Evolutionary conservation across 2,797 vertebrate genomes (phyloP).

Genomic region (Sandelia bainsii): DNA sequence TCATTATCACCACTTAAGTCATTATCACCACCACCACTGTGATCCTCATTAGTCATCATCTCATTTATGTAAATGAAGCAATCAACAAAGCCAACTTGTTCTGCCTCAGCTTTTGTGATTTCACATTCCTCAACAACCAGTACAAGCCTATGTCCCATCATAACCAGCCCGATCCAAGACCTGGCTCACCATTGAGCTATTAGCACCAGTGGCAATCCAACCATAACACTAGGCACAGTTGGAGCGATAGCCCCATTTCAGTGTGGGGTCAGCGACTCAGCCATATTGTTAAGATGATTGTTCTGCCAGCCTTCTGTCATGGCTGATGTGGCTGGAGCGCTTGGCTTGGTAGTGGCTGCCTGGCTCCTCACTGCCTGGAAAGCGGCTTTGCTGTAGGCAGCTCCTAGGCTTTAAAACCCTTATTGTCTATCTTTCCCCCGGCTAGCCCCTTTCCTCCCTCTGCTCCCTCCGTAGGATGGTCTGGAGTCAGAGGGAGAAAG

Average conservation of each 20-base stretch:
- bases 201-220: constrained; percentile 78
- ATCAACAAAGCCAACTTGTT: constrained; percentile 25
- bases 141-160: constrained; percentile 55
- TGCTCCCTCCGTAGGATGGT: constrained; percentile 73
- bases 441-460: constrained; percentile 75
- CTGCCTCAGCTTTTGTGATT: constrained; percentile 45
- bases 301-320: constrained; percentile 87
- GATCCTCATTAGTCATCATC: constrained; percentile 34
- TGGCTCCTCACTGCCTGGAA: constrained; percentile 80
- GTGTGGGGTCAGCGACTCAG: constrained; percentile 83
- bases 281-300: constrained; percentile 88
- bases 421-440: constrained; percentile 83
- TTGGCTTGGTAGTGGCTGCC: constrained; percentile 76
- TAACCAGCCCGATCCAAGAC: constrained; percentile 59
- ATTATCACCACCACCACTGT: not conserved
- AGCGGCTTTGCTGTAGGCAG: constrained; percentile 88
- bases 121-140: constrained; percentile 77
- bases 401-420: constrained; percentile 86
- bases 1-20: not conserved
- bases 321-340: constrained; percentile 84
- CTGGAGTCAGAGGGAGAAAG: constrained; percentile 71
- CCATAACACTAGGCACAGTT: constrained; percentile 70
- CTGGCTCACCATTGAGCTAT: constrained; percentile 74
- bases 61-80: constrained; percentile 33
- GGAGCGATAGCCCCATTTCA: constrained; percentile 77